Base-by-base conservation (phyloP, 2,797 vertebrate genomes). In the Melanotaenia pygmaea region DNA sequence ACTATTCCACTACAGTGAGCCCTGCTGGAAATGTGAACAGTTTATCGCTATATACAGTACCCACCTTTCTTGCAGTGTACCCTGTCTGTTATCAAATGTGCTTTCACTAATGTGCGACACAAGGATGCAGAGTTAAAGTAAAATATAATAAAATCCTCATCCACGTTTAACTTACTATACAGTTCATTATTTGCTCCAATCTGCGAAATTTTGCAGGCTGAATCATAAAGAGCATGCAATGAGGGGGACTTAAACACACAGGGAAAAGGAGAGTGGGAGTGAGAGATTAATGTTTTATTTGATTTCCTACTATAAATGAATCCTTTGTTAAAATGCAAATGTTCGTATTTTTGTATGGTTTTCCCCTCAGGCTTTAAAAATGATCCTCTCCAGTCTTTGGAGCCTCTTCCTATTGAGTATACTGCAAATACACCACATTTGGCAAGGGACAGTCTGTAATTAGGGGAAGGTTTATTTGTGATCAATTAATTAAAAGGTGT, bases 321-420 rank as follows among this genome's bases (percentile, higher is more conserved):
- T 83, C 80, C 73, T 88, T 86, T 86, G 74, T 84, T 85, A 63
- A 79, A 83, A 87, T 85, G 84, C 76, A 89, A 89, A 89, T 85
- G 62, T 74, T 86, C 43, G 2, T 64, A 70, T 87, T 89, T 89
- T 47, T 72, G 76, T 70, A 30, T 69, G 62, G 66, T 79, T 69
- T 69, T n/a, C 34, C 66, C 40, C 54, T 56, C 37, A 47, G 43
- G 72, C 69, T 73, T 81, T 70, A 67, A 64, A 80, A 82, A 70
- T 1, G 6, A 77, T 71, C 68, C 28, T 79, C 70, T 77, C 60
- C 59, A 3, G 47, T 77, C 61, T 76, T 80, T 63, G 34, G 62
- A 76, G 62, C 50, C 1, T 67, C 59, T 70, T 81, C 35, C 82
- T 63, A 80, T 84, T 76, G 26, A 59, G 43, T 56, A 72, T 30